Conservation (phyloP, 2,888 invertebrate species). For the Hipparchia semele region DNA sequence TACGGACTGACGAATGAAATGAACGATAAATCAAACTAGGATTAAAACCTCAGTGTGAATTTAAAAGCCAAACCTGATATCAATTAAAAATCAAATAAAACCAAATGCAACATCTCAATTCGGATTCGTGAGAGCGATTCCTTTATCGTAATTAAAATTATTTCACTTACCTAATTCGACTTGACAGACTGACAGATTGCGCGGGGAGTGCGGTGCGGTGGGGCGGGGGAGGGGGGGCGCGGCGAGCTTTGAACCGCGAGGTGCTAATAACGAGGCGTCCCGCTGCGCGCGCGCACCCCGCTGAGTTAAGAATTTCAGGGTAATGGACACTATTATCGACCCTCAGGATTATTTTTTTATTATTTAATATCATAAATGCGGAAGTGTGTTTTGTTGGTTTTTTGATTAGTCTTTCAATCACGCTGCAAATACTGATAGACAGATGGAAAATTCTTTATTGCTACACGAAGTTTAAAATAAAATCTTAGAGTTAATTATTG, state of each 20-base stretch:
- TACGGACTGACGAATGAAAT: too few relatives aligned
- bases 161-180: slow-evolving; percentile 68
- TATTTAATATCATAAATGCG: too few relatives aligned
- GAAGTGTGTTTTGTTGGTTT: too few relatives aligned
- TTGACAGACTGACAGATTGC: slow-evolving; percentile 60
- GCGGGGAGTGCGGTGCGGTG: slow-evolving; percentile 41
- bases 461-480: too few relatives aligned
- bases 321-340: slow-evolving; percentile 35
- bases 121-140: slow-evolving; percentile 32
- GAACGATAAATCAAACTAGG: background rate
- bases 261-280: slow-evolving; percentile 81
- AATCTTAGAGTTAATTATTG: too few relatives aligned
- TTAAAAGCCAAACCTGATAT: background rate
- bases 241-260: slow-evolving; percentile 72
- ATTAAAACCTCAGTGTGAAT: background rate
- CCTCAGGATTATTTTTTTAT: background rate
- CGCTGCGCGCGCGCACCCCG: slow-evolving; percentile 69
- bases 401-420: too few relatives aligned
- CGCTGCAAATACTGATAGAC: too few relatives aligned
- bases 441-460: too few relatives aligned
- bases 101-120: slow-evolving; percentile 15
- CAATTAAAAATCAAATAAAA: background rate
- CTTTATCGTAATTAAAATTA: slow-evolving; percentile 55
- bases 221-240: slow-evolving; percentile 38
- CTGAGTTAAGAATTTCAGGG: slow-evolving; percentile 65